These are phyloP conservation scores for Microplitis deprimator DNA, from an alignment of 2,888 invertebrate species.

Conservation along the genomic window DNA sequence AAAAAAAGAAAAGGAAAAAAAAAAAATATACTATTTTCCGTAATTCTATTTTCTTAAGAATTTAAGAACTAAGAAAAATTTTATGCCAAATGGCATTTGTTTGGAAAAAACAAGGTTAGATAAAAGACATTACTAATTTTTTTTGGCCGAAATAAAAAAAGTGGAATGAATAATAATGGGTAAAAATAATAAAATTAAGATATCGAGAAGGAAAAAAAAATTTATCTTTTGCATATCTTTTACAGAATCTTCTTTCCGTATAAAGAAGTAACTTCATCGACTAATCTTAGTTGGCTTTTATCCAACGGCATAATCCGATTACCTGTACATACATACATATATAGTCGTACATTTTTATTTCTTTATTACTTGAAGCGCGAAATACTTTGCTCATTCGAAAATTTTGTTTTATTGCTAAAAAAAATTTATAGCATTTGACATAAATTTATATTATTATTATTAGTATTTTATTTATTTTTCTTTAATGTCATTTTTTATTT, in stretches of 20 bases:
- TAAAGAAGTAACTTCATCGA: slow-evolving; percentile 47
- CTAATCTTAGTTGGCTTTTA: slow-evolving; percentile 54
- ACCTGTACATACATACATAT: neutral
- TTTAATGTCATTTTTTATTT: too few species aligned
- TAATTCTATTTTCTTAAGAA: too few species aligned
- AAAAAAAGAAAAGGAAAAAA: slow-evolving; percentile 24
- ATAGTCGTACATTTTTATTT: slow-evolving; percentile 7
- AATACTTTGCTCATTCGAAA: slow-evolving; percentile 19
- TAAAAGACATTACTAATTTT: too few species aligned
- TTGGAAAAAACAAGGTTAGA: too few species aligned
- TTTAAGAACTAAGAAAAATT: too few species aligned
- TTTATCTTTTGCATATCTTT: slow-evolving; percentile 12
- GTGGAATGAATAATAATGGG: too few species aligned
- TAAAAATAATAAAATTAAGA: slow-evolving; percentile 27
- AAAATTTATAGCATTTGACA: slow-evolving; percentile 7
- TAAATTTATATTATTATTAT: neutral
- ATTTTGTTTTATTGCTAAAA: slow-evolving; percentile 14
- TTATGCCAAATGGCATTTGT: too few species aligned
- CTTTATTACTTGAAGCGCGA: slow-evolving; percentile 11
- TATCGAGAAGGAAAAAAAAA: slow-evolving; percentile 46
- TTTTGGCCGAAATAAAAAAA: too few species aligned
- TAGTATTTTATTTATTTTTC: too few species aligned
- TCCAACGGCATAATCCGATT: slow-evolving; percentile 50
- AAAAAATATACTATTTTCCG: slow-evolving; percentile 39
- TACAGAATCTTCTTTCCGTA: neutral